Base-by-base conservation (phyloP, 2,797 vertebrate species). In the Lacerta viridis region DNA sequence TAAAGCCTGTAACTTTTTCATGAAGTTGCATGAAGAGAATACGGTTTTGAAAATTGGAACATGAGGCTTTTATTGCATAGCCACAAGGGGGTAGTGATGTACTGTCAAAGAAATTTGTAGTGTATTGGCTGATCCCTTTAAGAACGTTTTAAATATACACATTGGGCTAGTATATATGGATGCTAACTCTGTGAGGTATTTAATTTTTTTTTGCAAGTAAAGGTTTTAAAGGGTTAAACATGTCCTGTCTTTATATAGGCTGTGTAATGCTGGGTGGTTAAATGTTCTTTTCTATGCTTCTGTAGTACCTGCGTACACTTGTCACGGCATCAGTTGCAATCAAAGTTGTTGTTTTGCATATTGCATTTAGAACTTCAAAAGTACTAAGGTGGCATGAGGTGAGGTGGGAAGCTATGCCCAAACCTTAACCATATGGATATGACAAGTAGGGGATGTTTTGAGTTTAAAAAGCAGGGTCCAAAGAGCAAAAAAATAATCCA, bases 51-150 rank as follows among this genome's bases (percentile, higher is more conserved):
- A 92, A 91, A 86, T 23, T 80, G 66, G 87, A 89, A 87, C 85
- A 90, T 89, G 93, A 93, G 88, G 85, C 74, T 92, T 95, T 95
- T 96, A 95, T 95, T 91, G 87, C n/a, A 29, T 96, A 96, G 95
- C 98, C 98, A 98, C 98, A 98, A 98, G 98, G 98, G 98, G 98
- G 98, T 98, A 98, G 92, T 98, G 97, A 98, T 98, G 98, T 97
- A 98, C 98, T 97, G 96, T 96, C 95, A 76, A 96, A 94, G 94
- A 92, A 87, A 66, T 87, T 92, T 83, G 91, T 87, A 87, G 86
- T 84, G 20, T 91, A 81, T 89, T 93, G 90, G 90, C 86, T 87
- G 88, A 93, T 91, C 87, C 89, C 88, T 91, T 88, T 88, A 72
- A 86, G 89, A 93, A 88, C 83, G 72, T 83, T 93, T 92, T 83